Evolutionary conservation across 1,140 invertebrate species (phyloP), one percentile per base, ranked within the genome.

Genomic region (Probaryconus sp.): DNA sequence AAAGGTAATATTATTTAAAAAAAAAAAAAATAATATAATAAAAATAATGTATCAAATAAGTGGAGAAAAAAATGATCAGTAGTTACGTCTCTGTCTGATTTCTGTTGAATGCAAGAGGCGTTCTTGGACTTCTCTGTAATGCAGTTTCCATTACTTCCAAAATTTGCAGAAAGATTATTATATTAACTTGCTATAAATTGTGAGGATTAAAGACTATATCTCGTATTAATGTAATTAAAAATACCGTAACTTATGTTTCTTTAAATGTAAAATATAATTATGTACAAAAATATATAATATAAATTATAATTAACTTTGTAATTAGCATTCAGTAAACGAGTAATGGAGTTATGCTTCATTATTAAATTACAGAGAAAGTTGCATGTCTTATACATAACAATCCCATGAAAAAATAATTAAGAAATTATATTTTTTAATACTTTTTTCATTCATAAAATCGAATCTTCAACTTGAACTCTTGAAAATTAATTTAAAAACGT

Each of bases 241-340:
- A n/a, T n/a, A n/a, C n/a, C n/a, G n/a, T n/a, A n/a, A n/a, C n/a
- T n/a, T n/a, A n/a, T n/a, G n/a, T n/a, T n/a, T n/a, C n/a, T n/a
- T n/a, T n/a, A n/a, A n/a, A n/a, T n/a, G n/a, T n/a, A 51, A 33
- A 18, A 13, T 13, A 10, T 53, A 67, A 55, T 64, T 65, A 55
- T 65, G 30, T 65, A 65, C 50, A 65, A 42, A 65, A 47, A 37
- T 65, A 16, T 55, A 65, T 50, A 51, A n/a, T n/a, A n/a, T n/a
- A n/a, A n/a, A n/a, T n/a, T n/a, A n/a, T n/a, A n/a, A n/a, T n/a
- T n/a, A n/a, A n/a, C n/a, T n/a, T n/a, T n/a, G n/a, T n/a, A n/a
- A n/a, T n/a, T n/a, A n/a, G n/a, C n/a, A n/a, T n/a, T n/a, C n/a
- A n/a, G n/a, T n/a, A n/a, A n/a, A n/a, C n/a, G n/a, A n/a, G n/a